phyloP scores from a whole-genome alignment of 2,797 vertebrate species.

The Anomalospiza imberbis region DNA sequence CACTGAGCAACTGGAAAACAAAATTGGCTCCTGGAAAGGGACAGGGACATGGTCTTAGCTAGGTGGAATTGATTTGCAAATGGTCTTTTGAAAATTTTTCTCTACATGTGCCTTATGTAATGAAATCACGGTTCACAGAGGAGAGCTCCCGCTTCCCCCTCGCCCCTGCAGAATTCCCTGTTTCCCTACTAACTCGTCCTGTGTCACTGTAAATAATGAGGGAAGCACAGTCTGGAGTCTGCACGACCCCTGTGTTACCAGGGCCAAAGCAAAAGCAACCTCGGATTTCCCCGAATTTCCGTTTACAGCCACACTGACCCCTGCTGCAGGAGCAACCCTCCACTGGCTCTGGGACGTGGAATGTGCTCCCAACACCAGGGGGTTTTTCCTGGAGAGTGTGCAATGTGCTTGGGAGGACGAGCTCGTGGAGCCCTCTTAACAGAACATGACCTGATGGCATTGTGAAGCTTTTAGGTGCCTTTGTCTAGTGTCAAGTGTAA shows the following conservation, averaged over 20 bases:
- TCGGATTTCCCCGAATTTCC: background rate
- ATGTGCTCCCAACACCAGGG: background rate
- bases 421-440: background rate
- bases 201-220: background rate
- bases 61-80: slow-evolving; percentile 14
- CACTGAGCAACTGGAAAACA: background rate
- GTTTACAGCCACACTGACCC: background rate
- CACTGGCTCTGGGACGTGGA: background rate
- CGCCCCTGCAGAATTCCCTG: background rate
- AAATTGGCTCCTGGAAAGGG: background rate
- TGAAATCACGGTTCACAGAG: background rate
- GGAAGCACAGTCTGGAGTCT: background rate
- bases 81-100: slow-evolving; percentile 22
- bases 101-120: slow-evolving; percentile 62
- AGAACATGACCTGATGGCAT: background rate
- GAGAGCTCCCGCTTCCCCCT: background rate
- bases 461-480: slow-evolving; percentile 39
- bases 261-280: slow-evolving; percentile 7
- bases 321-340: background rate
- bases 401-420: background rate
- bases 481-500: slow-evolving; percentile 14
- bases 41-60: background rate
- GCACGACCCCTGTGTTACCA: background rate
- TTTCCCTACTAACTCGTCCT: background rate
- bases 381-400: fast-evolving